Base-by-base conservation (phyloP, 2,797 vertebrate genomes). In the Gymnocypris eckloni region DNA sequence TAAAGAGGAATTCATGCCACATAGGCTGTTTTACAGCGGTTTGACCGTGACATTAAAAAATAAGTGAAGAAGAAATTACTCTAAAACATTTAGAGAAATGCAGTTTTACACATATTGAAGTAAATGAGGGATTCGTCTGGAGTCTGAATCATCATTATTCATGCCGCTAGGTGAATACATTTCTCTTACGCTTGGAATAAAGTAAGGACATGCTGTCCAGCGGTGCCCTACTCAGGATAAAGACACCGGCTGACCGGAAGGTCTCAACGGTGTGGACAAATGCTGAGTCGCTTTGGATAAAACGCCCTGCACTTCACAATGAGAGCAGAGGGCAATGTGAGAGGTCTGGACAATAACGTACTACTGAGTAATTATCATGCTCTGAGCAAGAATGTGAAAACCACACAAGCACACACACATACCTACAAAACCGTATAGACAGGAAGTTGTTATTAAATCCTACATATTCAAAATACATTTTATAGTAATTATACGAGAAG, bases 281-380 rank as follows among this genome's bases (percentile, higher is more conserved):
- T 66, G 59, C 61, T 67, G 61, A 78, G 82, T 84, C 82, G 69
- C 48, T 84, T 39, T 50, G 10, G n/a, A 77, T 67, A 77, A 84
- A 78, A 61, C n/a, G 6, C 22, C 33, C 33, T 52, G 70, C 61
- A 52, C 78, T 75, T 81, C 70, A 70, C n/a, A 13, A 33, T 12
- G 56, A 66, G 69, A 81, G 69, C 48, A 75, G 70, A 37, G 18
- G 41, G 69, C 54, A 67, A 12, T 52, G 81, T 28, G 54, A 82
- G 66, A 82, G 76, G 77, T 59, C 82, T 69, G 82, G 16, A 82
- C 70, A 84, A 75, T 15, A 79, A 39, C 69, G 59, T 52, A 79
- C 81, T 71, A 71, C 56, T 48, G 81, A 48, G 37, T 79, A 84
- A 87, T 87, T 87, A 87, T 41, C 43, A 33, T 41, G 69, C 72